Evolutionary conservation across 2,797 vertebrate genomes (phyloP).

Genomic region (Heliangelus exortis): DNA sequence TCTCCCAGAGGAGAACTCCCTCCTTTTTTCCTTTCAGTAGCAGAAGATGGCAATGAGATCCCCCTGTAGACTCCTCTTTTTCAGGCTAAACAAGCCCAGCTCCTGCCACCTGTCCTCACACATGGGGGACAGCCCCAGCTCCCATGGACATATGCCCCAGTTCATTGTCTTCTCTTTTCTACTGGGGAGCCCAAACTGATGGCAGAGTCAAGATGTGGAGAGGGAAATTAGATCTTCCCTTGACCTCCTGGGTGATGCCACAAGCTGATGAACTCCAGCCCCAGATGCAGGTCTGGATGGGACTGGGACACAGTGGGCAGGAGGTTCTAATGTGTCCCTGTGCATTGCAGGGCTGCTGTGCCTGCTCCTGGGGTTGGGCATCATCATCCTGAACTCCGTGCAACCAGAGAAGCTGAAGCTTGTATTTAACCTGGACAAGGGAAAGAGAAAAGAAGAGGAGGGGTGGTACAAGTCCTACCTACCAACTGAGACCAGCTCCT

Average conservation of each 20-base stretch:
- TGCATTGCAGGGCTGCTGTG: slow-evolving; percentile 84
- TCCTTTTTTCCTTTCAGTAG: neutral
- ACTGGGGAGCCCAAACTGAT: neutral
- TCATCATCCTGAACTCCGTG: slow-evolving; percentile 78
- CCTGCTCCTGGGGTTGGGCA: slow-evolving; percentile 80
- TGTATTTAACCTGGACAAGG: slow-evolving; percentile 81
- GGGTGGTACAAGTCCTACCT: neutral
- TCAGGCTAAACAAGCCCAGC: neutral
- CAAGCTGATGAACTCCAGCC: rapidly evolving
- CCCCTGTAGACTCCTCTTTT: neutral
- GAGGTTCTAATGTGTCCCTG: rapidly evolving
- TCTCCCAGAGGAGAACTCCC: neutral
- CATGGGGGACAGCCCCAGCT: neutral
- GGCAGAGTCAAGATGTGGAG: neutral
- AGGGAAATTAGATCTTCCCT: neutral
- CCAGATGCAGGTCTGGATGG: neutral
- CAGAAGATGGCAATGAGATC: neutral
- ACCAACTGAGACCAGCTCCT: neutral
- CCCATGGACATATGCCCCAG: neutral
- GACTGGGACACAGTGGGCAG: neutral
- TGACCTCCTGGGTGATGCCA: neutral
- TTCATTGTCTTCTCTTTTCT: neutral
- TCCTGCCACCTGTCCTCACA: neutral
- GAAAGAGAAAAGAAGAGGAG: neutral
- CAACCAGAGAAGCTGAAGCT: slow-evolving; percentile 85